These are phyloP conservation scores for Pseudachorutes palmiensis DNA, from an alignment of 1,140 invertebrate species.

Conservation along the genomic window DNA sequence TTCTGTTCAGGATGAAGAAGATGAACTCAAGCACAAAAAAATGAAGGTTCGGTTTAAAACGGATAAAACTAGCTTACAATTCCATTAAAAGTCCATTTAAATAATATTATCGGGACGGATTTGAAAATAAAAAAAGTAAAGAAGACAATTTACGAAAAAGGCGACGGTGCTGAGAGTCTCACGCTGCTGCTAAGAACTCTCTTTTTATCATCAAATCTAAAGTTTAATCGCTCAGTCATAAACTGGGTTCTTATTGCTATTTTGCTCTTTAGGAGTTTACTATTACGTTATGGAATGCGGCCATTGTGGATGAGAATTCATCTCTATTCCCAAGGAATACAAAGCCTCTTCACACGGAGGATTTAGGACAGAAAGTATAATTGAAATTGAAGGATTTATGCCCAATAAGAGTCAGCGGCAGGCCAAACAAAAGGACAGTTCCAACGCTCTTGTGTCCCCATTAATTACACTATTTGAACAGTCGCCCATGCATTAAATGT, in stretches of 20 bases:
- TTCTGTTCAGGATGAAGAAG: background rate
- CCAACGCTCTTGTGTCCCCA: too few relatives aligned
- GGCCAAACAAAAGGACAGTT: too few relatives aligned
- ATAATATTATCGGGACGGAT: background rate
- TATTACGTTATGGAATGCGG: too few relatives aligned
- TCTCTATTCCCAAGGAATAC: too few relatives aligned
- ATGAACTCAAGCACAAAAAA: background rate
- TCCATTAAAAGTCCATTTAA: background rate
- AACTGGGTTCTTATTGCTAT: too few relatives aligned
- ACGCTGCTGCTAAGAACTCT: background rate
- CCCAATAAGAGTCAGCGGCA: too few relatives aligned
- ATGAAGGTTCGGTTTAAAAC: background rate
- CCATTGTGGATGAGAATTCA: too few relatives aligned
- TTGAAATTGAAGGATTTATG: background rate
- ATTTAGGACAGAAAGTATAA: background rate
- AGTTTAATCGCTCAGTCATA: too few relatives aligned
- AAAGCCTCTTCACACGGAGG: too few relatives aligned
- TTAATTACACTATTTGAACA: conserved; percentile 35
- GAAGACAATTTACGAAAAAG: background rate
- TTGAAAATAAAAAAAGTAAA: background rate
- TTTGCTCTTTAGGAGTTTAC: too few relatives aligned
- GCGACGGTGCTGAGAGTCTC: background rate
- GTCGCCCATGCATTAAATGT: conserved; percentile 38
- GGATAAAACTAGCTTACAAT: background rate
- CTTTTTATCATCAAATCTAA: background rate